Base-by-base conservation (phyloP, 35 echinoderm and acorn worm species). In the Lytechinus variegatus region DNA sequence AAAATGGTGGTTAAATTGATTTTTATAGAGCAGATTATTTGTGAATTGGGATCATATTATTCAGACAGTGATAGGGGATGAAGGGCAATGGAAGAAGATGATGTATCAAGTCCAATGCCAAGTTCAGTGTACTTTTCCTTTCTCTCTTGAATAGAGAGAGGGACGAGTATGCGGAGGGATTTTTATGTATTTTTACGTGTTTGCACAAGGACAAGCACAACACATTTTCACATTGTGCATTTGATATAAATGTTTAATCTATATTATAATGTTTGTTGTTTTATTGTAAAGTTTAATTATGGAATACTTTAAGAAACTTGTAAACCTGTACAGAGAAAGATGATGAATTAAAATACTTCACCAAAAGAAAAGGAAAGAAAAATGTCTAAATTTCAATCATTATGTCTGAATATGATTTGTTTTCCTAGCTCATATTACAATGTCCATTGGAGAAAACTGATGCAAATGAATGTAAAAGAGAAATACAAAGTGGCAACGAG, bases 291-390 rank as follows among this genome's bases (percentile, higher is more conserved):
- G 57, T 16, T 93, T 93, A 57, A 93, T 93, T 55, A 93, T 93
- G 12, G 92, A 44, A 93, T 93, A 93, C 54, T 93, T 57, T 27
- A 90, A 90, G 29, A 90, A 90, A 90, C 88, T 90, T 90, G 88
- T 90, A 55, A 93, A 93, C 92, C 92, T 93, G 92, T 93, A 93
- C 92, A 93, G 92, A 93, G 92, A 93, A 93, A 93, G 52, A 54
- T 93, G 54, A 93, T 57, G 92, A 93, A 93, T 93, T 93, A 93
- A 44, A 93, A 93, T 93, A 55, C 92, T 93, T 93, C 92, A 57
- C 92, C 28, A 93, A 93, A 79, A 79, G n/a, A 24, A 79, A n/a
- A 79, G 57, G 56, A 79, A 79, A 72, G 61, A 79, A n/a, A 79
- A 19, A 5, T 71, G 12, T 14, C 6, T 79, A 24, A 24, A 16